phyloP scores from a whole-genome alignment of 2,888 invertebrate genomes.

The Callosobruchus maculatus region DNA sequence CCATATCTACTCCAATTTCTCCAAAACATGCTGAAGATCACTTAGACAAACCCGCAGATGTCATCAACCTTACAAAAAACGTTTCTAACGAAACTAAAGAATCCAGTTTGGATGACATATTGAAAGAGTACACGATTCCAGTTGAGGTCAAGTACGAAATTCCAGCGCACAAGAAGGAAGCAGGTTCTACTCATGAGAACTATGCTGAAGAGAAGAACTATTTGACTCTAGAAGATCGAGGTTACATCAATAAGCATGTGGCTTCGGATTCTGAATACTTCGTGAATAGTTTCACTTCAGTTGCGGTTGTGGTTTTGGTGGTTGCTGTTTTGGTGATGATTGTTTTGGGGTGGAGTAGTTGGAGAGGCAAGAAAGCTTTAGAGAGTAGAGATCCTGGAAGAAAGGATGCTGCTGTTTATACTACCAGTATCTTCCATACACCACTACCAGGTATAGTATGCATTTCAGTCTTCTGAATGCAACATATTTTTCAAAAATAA shows the following conservation, averaged over 20 bases:
- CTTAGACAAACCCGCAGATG: neutral
- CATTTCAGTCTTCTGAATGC: no score
- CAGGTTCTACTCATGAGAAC: neutral
- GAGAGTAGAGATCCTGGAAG: neutral
- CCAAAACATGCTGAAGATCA: neutral
- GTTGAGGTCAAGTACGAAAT: neutral
- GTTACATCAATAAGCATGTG: neutral
- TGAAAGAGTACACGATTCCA: neutral
- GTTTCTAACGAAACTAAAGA: neutral
- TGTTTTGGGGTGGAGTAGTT: neutral
- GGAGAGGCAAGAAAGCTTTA: neutral
- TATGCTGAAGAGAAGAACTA: neutral
- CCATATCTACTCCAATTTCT: neutral
- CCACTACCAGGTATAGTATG: neutral
- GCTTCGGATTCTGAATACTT: neutral
- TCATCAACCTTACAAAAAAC: neutral
- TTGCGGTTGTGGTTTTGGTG: neutral
- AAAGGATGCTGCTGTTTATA: neutral
- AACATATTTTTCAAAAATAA: no score
- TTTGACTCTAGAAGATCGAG: neutral
- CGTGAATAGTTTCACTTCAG: neutral
- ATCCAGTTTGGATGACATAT: neutral
- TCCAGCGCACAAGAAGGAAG: neutral
- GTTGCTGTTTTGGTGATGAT: neutral
- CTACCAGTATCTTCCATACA: neutral